Percentiles rank a stretch among this genome's conserved stretches.
Evolutionary conservation across 2,888 invertebrate genomes (phyloP).

Genomic region (Schizotus pectinicornis): DNA sequence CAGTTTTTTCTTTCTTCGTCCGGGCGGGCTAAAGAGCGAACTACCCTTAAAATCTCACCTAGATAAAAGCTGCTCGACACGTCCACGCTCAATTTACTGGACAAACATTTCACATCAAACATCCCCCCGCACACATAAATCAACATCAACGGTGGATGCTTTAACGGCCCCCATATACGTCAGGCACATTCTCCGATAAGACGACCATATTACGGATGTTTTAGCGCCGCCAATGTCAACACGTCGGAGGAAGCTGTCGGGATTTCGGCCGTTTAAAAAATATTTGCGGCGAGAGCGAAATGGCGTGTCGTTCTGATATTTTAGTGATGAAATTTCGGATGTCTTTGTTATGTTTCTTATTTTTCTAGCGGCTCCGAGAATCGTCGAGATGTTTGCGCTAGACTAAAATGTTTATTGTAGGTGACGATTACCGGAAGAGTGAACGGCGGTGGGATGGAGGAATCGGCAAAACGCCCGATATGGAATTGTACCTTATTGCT

Average conservation of each 20-base stretch:
- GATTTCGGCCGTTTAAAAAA: background rate
- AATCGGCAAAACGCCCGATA: background rate
- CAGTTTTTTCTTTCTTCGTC: background rate
- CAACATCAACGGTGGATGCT: constrained; percentile 12
- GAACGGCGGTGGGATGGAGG: background rate
- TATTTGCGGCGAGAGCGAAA: background rate
- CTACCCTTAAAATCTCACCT: background rate
- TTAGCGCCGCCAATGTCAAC: constrained; percentile 20
- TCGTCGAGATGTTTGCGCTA: no score
- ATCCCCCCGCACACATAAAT: constrained; percentile 10
- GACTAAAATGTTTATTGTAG: no score
- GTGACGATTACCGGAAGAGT: no score
- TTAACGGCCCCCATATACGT: constrained; percentile 3
- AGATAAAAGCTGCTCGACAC: constrained; percentile 1
- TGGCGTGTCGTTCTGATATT: no score
- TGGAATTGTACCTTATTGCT: no score
- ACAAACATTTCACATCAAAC: constrained; percentile 17
- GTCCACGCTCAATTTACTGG: constrained; percentile 15
- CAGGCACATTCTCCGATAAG: constrained; percentile 1
- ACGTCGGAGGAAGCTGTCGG: background rate
- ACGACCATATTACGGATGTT: constrained; percentile 19
- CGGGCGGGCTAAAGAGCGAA: background rate
- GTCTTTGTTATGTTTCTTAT: no score
- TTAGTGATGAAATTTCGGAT: no score
- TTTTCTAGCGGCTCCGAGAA: no score